Conservation (phyloP, 1,140 invertebrate species). For the Aporrectodea caliginosa region DNA sequence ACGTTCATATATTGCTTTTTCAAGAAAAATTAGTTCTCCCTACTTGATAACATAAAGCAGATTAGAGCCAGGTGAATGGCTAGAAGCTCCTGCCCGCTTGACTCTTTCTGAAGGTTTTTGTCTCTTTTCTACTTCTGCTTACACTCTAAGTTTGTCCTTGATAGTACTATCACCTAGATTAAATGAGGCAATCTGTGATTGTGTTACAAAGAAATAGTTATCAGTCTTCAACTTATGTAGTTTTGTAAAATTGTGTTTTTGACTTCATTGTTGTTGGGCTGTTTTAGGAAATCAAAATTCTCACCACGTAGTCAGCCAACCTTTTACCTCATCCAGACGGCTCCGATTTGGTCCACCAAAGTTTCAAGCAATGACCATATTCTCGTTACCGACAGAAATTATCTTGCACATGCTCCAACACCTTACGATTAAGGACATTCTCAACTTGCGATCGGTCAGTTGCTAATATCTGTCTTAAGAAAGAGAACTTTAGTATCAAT, state of each 20-base stretch:
- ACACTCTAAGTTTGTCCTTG: background rate
- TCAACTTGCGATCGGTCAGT: conserved; percentile 48
- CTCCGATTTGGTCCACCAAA: background rate
- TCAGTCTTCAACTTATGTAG: background rate
- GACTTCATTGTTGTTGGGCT: background rate
- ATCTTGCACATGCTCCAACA: conserved; percentile 43
- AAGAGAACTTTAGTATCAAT: background rate
- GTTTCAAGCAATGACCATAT: conserved; percentile 40
- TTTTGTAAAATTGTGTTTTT: background rate
- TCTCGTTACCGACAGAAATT: conserved; percentile 49
- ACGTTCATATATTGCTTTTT: too few relatives aligned
- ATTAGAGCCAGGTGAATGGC: too few relatives aligned
- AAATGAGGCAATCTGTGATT: background rate
- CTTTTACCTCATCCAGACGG: background rate
- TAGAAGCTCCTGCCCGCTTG: too few relatives aligned
- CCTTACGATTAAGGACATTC: conserved; percentile 48
- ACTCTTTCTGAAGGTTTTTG: too few relatives aligned
- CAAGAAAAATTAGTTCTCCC: too few relatives aligned
- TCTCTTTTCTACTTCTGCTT: too few relatives aligned
- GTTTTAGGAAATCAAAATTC: background rate
- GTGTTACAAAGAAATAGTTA: background rate
- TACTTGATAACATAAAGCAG: too few relatives aligned
- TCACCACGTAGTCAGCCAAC: background rate
- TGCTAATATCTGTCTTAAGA: background rate
- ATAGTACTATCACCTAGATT: background rate